Base-by-base conservation (phyloP, 2,888 invertebrate genomes). In the Polydrusus tereticollis region DNA sequence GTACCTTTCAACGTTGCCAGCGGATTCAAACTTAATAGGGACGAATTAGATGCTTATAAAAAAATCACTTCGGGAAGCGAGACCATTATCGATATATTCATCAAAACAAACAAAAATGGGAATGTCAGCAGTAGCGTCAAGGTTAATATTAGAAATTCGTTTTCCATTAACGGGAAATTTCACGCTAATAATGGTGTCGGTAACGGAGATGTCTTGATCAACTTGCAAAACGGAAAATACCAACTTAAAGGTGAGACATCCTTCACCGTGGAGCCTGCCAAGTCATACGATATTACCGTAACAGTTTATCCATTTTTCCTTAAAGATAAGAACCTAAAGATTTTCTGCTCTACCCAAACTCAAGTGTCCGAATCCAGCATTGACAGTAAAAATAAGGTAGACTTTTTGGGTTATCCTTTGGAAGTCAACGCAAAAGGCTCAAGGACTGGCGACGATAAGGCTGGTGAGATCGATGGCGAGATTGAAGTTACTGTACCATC, bases 261-360 rank as follows among this genome's bases (percentile, higher is more conserved):
- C 60, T 89, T 94, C 79, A 85, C 88, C 0, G 83, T 91, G 0
- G 88, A 88, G 60, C 88, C 89, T 0, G 89, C 90, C 0, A 87
- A 88, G 0, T 87, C 87, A 0, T 91, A 89, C 82, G 88, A 89
- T 73, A 87, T 90, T 0, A 89, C 90, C 55, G 79, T 91, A 0
- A 92, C 90, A 52, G 62, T 95, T 2, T 89, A 87, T 77, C 89
- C 93, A 29, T 90, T 94, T 82, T 91, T 88, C 72, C 91, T 90
- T 59, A 92, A 91, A 80, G 90, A 93, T 80, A 90, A 91, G 45
- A 89, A 86, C 47, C 91, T 92, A 78, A 92, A 91, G 78, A 77
- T 94, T 2, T 88, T 89, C 69, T 78, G 93, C 41, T 88, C 89
- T 33, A 92, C 94, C 0, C 87, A 89, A 74, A 90, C 89, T 65